Evolutionary conservation across 2,888 invertebrate genomes (phyloP).

Genomic region (Brachyopa scutellaris): DNA sequence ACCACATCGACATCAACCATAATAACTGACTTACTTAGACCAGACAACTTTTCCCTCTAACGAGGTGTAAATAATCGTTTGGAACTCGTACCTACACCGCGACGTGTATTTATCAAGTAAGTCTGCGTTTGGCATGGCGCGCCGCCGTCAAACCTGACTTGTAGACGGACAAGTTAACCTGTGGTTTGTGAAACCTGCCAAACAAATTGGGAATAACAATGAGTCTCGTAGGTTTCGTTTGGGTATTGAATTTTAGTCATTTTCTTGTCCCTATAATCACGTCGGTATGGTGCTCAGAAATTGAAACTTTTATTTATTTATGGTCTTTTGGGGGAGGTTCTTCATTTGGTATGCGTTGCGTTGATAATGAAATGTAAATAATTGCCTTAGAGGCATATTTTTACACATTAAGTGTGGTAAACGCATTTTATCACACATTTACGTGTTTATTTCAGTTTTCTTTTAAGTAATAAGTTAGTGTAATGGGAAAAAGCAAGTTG

Average conservation of each 20-base stretch:
- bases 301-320: background rate
- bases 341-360: conserved; percentile 35
- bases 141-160: conserved; percentile 6
- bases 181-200: conserved; percentile 30
- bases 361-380: background rate
- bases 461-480: background rate
- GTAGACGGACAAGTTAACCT: conserved; percentile 6
- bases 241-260: conserved; percentile 22
- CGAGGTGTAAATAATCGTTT: conserved; percentile 18
- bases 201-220: conserved; percentile 47
- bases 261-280: background rate
- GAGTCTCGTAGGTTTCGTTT: conserved; percentile 9
- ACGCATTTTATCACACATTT: conserved; percentile 48
- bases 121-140: too few relatives aligned
- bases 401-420: conserved; percentile 13
- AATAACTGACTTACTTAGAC: background rate
- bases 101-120: background rate
- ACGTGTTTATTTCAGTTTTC: conserved; percentile 7
- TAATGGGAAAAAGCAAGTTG: background rate
- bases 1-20: conserved; percentile 14
- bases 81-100: background rate
- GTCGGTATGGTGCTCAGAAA: background rate
- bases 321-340: background rate
- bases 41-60: conserved; percentile 32
- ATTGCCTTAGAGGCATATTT: background rate